Conservation (phyloP, 23 tunicate species). For the Halocynthia aurantium region DNA sequence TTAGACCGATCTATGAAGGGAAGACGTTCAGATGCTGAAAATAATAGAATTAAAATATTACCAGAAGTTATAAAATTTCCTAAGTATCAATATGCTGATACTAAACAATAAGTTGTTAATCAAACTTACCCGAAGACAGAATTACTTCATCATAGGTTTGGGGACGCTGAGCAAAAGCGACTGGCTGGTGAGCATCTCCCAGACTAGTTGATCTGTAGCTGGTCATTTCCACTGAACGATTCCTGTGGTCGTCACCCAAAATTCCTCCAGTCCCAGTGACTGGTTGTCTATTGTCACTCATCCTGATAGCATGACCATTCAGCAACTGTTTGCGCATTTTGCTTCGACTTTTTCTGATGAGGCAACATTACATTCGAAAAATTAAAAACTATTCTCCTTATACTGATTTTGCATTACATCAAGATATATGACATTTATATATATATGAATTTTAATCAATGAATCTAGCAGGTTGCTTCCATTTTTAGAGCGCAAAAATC, state of each 20-base stretch:
- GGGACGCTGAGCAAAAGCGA: conserved; percentile 21
- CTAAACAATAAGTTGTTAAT: background rate
- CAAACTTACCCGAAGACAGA: background rate
- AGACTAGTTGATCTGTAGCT: conserved; percentile 15
- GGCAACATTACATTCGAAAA: background rate
- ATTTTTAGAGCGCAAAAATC: no score
- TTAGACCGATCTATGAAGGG: background rate
- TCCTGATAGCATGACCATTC: conserved; percentile 10
- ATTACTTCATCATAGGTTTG: conserved; percentile 31
- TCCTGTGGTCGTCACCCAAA: conserved; percentile 1
- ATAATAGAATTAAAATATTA: background rate
- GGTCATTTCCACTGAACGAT: background rate
- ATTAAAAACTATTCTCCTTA: background rate
- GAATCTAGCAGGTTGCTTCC: no score
- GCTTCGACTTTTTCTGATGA: conserved; percentile 17
- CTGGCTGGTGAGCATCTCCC: background rate
- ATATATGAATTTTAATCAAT: no score
- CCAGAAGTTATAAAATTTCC: no score
- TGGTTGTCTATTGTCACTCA: background rate
- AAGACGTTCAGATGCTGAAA: conserved; percentile 4
- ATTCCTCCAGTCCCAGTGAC: conserved; percentile 7
- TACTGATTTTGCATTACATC: background rate
- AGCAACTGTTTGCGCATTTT: conserved; percentile 7
- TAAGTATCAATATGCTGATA: background rate
- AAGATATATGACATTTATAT: background rate